Evolutionary conservation across 2,888 invertebrate species (phyloP).

Genomic region (Coecobrya sp.): DNA sequence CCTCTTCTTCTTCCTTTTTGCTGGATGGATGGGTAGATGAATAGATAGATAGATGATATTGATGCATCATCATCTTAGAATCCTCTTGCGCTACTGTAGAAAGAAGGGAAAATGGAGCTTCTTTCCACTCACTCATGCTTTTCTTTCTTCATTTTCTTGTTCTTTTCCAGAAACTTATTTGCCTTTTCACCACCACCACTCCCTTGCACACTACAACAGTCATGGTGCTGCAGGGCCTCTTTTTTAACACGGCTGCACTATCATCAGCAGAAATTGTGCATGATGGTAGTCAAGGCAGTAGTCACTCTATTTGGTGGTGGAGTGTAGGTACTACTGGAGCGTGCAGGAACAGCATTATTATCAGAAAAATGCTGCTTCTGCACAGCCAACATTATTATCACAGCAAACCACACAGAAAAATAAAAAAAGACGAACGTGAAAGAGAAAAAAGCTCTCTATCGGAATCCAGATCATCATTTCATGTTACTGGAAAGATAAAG

Average conservation of each 20-base stretch:
- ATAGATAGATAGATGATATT: constrained; percentile 22
- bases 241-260: background rate
- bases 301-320: background rate
- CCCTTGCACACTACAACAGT: background rate
- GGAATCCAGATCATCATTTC: background rate
- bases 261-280: constrained; percentile 45
- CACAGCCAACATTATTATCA: background rate
- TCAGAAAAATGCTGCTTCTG: constrained; percentile 29
- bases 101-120: constrained; percentile 13
- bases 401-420: constrained; percentile 42
- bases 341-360: constrained; percentile 35
- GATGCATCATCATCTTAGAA: background rate
- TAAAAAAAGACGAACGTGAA: constrained; percentile 46
- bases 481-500: background rate
- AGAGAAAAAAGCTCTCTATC: constrained; percentile 34
- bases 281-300: constrained; percentile 8
- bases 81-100: background rate
- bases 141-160: background rate
- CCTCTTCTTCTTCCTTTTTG: background rate
- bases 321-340: background rate
- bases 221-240: constrained; percentile 49
- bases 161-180: constrained; percentile 33
- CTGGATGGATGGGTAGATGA: background rate
- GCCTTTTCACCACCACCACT: constrained; percentile 20
- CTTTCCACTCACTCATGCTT: background rate